phyloP scores from a whole-genome alignment of 2,888 invertebrate species.

The Parnassius smintheus region DNA sequence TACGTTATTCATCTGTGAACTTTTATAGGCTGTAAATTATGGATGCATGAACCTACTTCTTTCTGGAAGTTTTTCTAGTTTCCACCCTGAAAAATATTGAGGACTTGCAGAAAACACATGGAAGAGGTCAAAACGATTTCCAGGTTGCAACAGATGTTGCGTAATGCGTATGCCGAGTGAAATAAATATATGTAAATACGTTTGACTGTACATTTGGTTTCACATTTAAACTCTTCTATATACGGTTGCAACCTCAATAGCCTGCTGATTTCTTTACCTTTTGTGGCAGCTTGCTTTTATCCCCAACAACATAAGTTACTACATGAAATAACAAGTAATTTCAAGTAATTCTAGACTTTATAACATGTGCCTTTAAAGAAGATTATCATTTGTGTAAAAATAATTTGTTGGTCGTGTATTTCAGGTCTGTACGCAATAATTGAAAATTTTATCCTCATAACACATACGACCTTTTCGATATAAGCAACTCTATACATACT shows the following conservation, averaged over 20 bases:
- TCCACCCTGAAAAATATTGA: too few species aligned
- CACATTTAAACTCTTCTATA: constrained; percentile 14
- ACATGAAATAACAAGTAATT: neutral
- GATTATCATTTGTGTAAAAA: constrained; percentile 1
- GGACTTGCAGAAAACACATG: neutral
- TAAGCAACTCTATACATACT: neutral
- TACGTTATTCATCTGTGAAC: too few species aligned
- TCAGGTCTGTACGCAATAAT: constrained; percentile 8
- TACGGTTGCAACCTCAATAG: constrained; percentile 27
- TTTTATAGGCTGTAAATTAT: too few species aligned
- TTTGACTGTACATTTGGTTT: constrained; percentile 7
- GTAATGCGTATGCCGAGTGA: neutral
- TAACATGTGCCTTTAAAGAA: accelerated
- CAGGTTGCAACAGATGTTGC: constrained; percentile 7
- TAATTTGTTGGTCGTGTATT: neutral
- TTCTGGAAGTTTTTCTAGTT: too few species aligned
- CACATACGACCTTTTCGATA: constrained; percentile 18
- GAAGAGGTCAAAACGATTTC: neutral
- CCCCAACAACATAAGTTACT: constrained; percentile 1
- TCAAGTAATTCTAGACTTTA: constrained; percentile 1
- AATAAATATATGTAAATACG: neutral
- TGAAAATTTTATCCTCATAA: constrained; percentile 17
- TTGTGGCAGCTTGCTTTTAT: constrained; percentile 33
- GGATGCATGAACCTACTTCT: too few species aligned
- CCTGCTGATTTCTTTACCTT: constrained; percentile 34